A percentile compares a stretch with the other conserved stretches of the same genome.
These are phyloP conservation scores for Platycheirus rosarum DNA, from an alignment of 2,888 invertebrate genomes.

Conservation along the genomic window DNA sequence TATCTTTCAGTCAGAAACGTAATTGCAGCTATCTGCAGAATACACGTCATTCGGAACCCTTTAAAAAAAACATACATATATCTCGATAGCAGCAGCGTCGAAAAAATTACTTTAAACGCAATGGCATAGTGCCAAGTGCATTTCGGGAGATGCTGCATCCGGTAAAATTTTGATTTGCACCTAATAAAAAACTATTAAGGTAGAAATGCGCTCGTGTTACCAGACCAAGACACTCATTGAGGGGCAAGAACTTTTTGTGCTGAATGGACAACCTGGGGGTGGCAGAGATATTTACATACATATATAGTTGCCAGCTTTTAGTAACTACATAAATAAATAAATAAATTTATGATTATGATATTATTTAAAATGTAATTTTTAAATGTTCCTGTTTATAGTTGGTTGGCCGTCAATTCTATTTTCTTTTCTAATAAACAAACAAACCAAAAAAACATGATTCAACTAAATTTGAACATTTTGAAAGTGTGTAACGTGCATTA, in stretches of 20 bases:
- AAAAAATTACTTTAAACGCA: neutral
- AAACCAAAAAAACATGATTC: slow-evolving; percentile 33
- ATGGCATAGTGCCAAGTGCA: slow-evolving; percentile 59
- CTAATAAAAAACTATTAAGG: slow-evolving; percentile 57
- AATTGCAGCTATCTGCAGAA: slow-evolving; percentile 20
- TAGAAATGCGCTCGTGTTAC: neutral
- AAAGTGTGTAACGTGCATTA: slow-evolving; percentile 19
- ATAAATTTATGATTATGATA: too few species aligned
- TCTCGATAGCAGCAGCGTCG: neutral
- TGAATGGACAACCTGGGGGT: neutral
- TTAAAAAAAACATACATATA: neutral
- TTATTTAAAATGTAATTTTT: slow-evolving; percentile 40
- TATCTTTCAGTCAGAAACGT: neutral
- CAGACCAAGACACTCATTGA: neutral
- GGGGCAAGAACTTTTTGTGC: neutral
- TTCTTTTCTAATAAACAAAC: slow-evolving; percentile 60
- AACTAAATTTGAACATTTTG: slow-evolving; percentile 10
- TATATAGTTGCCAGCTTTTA: too few species aligned
- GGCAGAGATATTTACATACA: too few species aligned
- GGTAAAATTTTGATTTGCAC: slow-evolving; percentile 43
- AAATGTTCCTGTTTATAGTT: slow-evolving; percentile 56
- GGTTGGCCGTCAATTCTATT: slow-evolving; percentile 42
- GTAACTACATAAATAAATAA: too few species aligned
- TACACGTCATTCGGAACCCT: slow-evolving; percentile 20
- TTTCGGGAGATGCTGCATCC: slow-evolving; percentile 7